A percentile compares a stretch with the other conserved stretches of the same genome.
Conservation (phyloP, 2,888 invertebrate species). For the Platycheirus albimanus region DNA sequence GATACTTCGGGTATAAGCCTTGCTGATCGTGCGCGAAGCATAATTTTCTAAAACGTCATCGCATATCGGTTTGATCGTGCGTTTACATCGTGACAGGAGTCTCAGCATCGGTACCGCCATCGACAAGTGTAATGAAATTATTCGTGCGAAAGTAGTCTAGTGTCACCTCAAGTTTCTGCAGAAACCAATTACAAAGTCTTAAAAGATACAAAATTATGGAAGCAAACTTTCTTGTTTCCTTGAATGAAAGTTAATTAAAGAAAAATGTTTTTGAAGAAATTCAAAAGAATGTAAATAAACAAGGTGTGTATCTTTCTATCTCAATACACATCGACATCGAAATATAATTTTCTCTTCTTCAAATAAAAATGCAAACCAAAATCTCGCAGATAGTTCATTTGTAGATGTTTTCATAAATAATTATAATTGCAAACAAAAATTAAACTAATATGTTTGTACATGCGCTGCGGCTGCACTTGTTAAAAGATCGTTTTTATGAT, state of each 20-base stretch:
- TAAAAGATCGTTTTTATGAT: too few species aligned
- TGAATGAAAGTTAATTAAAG: conserved; percentile 55
- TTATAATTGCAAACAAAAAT: too few species aligned
- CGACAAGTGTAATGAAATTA: conserved; percentile 25
- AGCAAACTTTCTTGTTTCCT: conserved; percentile 39
- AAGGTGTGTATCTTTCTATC: conserved; percentile 14
- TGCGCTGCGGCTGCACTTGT: too few species aligned
- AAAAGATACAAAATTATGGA: not conserved
- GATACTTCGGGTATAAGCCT: conserved; percentile 21
- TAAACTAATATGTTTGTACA: too few species aligned
- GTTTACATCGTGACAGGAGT: not conserved
- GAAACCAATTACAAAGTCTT: too few species aligned
- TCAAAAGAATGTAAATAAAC: conserved; percentile 22
- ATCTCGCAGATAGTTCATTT: not conserved
- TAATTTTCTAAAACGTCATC: conserved; percentile 17
- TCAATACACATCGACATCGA: conserved; percentile 9
- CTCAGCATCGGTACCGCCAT: not conserved
- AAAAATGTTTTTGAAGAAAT: conserved; percentile 34
- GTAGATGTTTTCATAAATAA: not conserved
- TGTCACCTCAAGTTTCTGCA: too few species aligned
- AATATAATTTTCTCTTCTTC: conserved; percentile 37
- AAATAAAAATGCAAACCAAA: not conserved
- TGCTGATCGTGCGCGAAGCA: conserved; percentile 17
- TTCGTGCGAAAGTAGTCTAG: not conserved
- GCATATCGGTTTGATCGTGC: conserved; percentile 29